These are phyloP conservation scores for Solenodon paradoxus DNA, from an alignment of 2,113 vertebrate genomes.

Conservation along the genomic window DNA sequence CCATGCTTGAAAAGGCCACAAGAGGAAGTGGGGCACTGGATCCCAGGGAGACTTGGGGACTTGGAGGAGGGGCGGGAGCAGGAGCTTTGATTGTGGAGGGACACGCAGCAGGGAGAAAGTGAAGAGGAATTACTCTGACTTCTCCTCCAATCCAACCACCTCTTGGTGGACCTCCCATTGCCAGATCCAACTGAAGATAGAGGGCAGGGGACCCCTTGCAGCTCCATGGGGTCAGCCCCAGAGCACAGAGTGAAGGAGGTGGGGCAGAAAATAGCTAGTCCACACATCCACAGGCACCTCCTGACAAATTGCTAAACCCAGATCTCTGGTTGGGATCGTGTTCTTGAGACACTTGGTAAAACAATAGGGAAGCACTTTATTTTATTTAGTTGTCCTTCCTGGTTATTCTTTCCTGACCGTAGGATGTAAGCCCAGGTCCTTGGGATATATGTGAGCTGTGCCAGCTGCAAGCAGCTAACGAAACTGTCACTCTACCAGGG, in stretches of 20 bases:
- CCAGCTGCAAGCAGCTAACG: too few species aligned
- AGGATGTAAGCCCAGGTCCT: too few species aligned
- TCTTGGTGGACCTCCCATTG: neutral
- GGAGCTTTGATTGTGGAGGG: neutral
- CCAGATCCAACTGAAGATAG: neutral
- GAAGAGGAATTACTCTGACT: neutral
- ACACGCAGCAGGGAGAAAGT: neutral
- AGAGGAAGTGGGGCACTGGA: neutral
- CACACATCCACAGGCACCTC: neutral
- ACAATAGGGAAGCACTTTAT: too few species aligned
- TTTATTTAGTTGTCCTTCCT: too few species aligned
- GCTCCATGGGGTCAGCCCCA: too few species aligned
- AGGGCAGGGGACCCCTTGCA: neutral
- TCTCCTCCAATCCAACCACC: neutral
- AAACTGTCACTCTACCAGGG: too few species aligned
- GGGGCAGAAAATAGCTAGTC: neutral
- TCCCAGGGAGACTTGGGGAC: neutral
- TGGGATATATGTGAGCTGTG: too few species aligned
- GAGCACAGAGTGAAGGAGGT: neutral
- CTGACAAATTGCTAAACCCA: neutral
- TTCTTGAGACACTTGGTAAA: neutral
- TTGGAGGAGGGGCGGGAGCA: neutral
- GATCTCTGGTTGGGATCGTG: neutral
- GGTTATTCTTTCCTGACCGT: too few species aligned
- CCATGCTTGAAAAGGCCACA: neutral